Evolutionary conservation across 1,140 invertebrate genomes (phyloP).

Genomic region (Aphelenchoides fujianensis): DNA sequence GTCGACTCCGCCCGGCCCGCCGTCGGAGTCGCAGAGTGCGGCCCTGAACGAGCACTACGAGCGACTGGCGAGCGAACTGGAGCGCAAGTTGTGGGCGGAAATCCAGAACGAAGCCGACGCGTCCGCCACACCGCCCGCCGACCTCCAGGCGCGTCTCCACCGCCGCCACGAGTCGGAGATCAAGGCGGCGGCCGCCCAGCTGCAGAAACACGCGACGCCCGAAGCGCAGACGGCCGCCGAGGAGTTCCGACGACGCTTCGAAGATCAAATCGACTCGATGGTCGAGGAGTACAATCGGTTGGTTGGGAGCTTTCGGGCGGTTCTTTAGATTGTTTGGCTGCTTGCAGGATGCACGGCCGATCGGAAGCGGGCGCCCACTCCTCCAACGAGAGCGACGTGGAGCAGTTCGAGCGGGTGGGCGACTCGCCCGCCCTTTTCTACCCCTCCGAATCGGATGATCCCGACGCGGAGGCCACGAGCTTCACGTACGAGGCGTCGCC

Average conservation of each 20-base stretch:
- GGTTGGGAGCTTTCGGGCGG: too few relatives aligned
- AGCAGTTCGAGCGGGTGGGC: constrained; percentile 13
- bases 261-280: not conserved
- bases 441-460: constrained; percentile 13
- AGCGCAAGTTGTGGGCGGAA: constrained; percentile 12
- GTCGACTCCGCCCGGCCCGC: not conserved
- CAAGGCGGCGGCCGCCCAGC: not conserved
- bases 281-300: constrained; percentile 19
- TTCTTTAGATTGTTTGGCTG: not conserved
- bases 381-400: constrained; percentile 17
- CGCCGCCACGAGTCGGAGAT: constrained; percentile 1
- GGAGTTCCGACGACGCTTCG: not conserved
- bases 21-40: not conserved
- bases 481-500: constrained; percentile 2
- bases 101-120: not conserved
- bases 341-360: not conserved
- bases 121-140: not conserved
- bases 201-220: not conserved
- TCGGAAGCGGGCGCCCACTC: not conserved
- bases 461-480: constrained; percentile 5
- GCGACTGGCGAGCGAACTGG: constrained; percentile 16
- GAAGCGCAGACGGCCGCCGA: constrained; percentile 9
- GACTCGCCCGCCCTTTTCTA: constrained; percentile 11
- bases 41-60: constrained; percentile 1
- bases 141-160: constrained; percentile 15